Conservation (phyloP, 2,888 invertebrate genomes). For the Bimastos eiseni region DNA sequence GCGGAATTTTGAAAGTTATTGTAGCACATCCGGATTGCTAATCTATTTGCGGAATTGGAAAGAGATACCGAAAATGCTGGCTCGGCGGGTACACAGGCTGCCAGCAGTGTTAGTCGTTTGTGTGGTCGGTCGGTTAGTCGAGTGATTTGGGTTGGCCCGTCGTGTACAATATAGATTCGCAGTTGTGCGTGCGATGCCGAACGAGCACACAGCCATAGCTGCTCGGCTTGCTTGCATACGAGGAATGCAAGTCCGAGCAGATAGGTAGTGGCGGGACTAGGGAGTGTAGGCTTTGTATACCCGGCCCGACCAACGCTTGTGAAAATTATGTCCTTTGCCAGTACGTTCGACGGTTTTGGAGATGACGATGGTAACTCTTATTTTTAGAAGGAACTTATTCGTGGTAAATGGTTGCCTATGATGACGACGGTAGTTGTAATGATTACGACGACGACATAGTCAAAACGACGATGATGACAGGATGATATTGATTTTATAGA, state of each 20-base stretch:
- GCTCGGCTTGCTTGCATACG: slow-evolving; percentile 13
- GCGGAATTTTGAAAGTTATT: neutral
- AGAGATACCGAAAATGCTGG: slow-evolving; percentile 13
- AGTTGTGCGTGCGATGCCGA: slow-evolving; percentile 6
- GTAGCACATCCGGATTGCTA: neutral
- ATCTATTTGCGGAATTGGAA: slow-evolving; percentile 13
- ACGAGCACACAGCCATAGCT: neutral
- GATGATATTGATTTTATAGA: neutral
- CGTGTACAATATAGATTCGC: slow-evolving; percentile 13
- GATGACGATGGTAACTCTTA: slow-evolving; percentile 15
- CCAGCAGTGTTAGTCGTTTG: neutral
- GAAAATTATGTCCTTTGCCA: slow-evolving; percentile 7
- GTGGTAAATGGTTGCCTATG: neutral
- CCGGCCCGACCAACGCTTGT: neutral
- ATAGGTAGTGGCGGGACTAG: slow-evolving; percentile 6
- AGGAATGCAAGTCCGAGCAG: slow-evolving; percentile 13
- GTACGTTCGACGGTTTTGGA: neutral
- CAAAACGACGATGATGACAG: neutral
- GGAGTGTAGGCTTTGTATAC: neutral
- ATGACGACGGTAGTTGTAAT: slow-evolving; percentile 18
- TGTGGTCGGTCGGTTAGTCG: neutral
- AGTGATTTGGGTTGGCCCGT: slow-evolving; percentile 7
- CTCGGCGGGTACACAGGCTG: neutral
- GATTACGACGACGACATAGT: neutral
- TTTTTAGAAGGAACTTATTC: slow-evolving; percentile 13